Evolutionary conservation across 2,113 vertebrate species (phyloP).

Genomic region (Daboia siamensis): DNA sequence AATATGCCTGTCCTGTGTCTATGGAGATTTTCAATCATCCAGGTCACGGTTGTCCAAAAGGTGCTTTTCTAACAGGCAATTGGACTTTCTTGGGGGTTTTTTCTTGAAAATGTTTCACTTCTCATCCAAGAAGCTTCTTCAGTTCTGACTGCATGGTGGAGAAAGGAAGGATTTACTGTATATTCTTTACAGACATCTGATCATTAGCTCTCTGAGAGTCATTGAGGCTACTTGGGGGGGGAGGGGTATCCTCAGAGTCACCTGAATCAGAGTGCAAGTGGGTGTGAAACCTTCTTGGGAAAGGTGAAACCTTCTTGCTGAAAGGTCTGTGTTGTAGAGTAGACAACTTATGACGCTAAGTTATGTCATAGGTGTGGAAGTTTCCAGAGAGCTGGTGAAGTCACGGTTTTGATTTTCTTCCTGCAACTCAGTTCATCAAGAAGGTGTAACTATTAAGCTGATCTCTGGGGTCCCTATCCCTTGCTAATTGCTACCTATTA

Average conservation of each 20-base stretch:
- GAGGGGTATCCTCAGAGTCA: not conserved
- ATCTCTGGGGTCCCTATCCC: conserved; percentile 43
- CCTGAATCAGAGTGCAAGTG: not conserved
- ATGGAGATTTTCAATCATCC: not conserved
- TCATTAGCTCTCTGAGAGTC: not conserved
- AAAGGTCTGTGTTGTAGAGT: not conserved
- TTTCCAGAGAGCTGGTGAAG: not conserved
- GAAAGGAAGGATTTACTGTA: not conserved
- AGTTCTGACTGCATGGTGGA: not conserved
- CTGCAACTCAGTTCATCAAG: not conserved
- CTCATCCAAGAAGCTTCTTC: not conserved
- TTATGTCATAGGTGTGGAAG: not conserved
- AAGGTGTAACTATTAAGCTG: not conserved
- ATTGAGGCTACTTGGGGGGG: not conserved
- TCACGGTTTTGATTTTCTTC: not conserved
- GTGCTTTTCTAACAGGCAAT: not conserved
- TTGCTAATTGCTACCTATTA: conserved; percentile 40
- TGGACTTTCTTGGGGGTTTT: not conserved
- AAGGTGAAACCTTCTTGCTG: not conserved
- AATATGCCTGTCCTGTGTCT: not conserved
- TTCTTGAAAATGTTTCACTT: not conserved
- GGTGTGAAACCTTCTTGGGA: not conserved
- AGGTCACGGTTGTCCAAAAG: not conserved
- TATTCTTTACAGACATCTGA: not conserved
- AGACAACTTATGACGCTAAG: not conserved